Conservation (phyloP, 2,113 vertebrate species). For the Oxygymnocypris stewartii region DNA sequence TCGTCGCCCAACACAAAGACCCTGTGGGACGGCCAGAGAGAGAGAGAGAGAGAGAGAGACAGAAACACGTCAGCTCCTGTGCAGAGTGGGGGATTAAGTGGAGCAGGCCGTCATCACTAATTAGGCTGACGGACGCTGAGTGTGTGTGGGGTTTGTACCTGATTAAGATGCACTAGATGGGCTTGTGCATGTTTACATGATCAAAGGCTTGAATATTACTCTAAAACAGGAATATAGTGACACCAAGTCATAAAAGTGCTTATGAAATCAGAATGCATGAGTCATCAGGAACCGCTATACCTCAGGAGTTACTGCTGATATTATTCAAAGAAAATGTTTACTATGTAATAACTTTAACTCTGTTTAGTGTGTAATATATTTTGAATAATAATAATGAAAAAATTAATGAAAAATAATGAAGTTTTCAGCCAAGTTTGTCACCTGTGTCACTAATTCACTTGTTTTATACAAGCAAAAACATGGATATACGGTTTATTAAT, state of each 20-base stretch:
- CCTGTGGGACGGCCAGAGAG: constrained; percentile 61
- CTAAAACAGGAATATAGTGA: not conserved
- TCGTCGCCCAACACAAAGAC: constrained; percentile 70
- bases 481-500: not conserved
- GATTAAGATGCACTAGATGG: constrained; percentile 39
- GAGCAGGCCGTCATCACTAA: constrained; percentile 67
- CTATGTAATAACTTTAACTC: not conserved
- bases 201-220: constrained; percentile 6
- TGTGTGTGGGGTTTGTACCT: constrained; percentile 41
- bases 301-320: not conserved
- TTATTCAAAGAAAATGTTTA: not conserved
- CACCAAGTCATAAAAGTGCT: not conserved
- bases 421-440: too few species aligned
- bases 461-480: not conserved
- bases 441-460: too few species aligned
- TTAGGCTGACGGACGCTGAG: constrained; percentile 66
- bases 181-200: constrained; percentile 24
- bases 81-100: constrained; percentile 69
- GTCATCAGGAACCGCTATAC: not conserved
- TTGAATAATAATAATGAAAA: not conserved
- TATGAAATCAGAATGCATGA: not conserved
- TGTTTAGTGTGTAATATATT: not conserved
- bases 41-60: constrained; percentile 55
- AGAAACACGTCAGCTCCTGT: constrained; percentile 67
- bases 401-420: too few species aligned